These are phyloP conservation scores for Epizoanthus scotinus DNA, from an alignment of 92 coral and sea anemone genomes.

Conservation along the genomic window DNA sequence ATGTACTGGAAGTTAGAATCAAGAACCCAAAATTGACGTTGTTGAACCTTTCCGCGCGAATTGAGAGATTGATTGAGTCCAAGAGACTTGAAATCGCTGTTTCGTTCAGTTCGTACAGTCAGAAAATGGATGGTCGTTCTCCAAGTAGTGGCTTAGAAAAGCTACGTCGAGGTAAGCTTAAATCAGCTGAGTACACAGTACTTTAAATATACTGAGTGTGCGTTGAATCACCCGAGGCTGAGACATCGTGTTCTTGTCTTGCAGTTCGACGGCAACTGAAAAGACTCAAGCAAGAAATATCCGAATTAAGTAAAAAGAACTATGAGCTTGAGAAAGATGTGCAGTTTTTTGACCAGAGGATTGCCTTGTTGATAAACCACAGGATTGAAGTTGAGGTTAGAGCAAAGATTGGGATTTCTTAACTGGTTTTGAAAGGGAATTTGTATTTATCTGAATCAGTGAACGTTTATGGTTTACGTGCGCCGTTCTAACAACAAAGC, in stretches of 20 bases:
- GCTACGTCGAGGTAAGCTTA: constrained; percentile 26
- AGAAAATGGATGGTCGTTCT: constrained; percentile 19
- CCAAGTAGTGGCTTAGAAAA: constrained; percentile 38
- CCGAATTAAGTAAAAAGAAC: constrained; percentile 91
- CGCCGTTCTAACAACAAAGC: not conserved
- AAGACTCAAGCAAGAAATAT: constrained; percentile 82
- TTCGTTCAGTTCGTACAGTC: constrained; percentile 8
- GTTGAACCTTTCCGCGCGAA: constrained; percentile 24
- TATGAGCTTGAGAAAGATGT: constrained; percentile 94
- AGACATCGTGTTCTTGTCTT: constrained; percentile 3
- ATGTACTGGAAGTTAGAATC: constrained; percentile 21
- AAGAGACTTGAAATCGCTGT: no score
- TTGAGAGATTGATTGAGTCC: no score
- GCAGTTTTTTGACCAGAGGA: constrained; percentile 92
- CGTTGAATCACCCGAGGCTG: constrained; percentile 1
- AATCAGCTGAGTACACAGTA: not conserved
- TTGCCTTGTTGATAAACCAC: constrained; percentile 95
- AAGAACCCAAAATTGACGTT: not conserved
- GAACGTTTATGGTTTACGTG: not conserved
- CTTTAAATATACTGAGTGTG: not conserved
- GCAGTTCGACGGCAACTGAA: constrained; percentile 87
- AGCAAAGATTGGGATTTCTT: not conserved
- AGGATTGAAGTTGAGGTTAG: constrained; percentile 92
- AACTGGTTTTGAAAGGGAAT: not conserved
- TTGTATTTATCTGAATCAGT: not conserved